Conservation (phyloP, 2,888 invertebrate genomes). For the Ferdinandea cuprea region DNA sequence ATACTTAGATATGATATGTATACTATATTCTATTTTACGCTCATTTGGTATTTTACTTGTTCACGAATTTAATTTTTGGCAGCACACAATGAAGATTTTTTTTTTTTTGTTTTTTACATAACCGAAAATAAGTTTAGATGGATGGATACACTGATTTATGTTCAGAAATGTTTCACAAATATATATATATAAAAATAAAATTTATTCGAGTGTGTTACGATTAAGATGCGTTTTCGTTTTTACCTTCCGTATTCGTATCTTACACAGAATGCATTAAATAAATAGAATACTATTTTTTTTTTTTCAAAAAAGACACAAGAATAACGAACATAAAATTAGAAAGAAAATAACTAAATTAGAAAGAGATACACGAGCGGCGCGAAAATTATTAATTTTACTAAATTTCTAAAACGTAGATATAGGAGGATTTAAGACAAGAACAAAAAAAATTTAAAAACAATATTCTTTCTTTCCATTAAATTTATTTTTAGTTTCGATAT, state of each 20-base stretch:
- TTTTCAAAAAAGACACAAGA: conserved; percentile 14
- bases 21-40: conserved; percentile 45
- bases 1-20: conserved; percentile 51
- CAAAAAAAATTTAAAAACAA: conserved; percentile 42
- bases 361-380: conserved; percentile 59
- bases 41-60: conserved; percentile 47
- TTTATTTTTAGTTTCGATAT: conserved; percentile 74
- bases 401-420: conserved; percentile 44
- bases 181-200: conserved; percentile 32
- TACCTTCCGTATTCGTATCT: conserved; percentile 68
- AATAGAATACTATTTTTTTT: conserved; percentile 34
- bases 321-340: conserved; percentile 15
- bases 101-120: conserved; percentile 63
- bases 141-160: conserved; percentile 46
- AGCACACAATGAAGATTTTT: conserved; percentile 52
- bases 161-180: conserved; percentile 38
- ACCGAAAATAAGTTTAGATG: conserved; percentile 64
- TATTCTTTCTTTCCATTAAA: conserved; percentile 52
- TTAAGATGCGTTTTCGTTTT: conserved; percentile 55
- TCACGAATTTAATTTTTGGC: conserved; percentile 61
- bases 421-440: conserved; percentile 34
- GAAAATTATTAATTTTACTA: conserved; percentile 39
- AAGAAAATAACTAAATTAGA: conserved; percentile 22
- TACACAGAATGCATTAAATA: conserved; percentile 61
- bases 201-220: conserved; percentile 46